Conservation (phyloP, 2,113 vertebrate genomes). For the Dasypus novemcinctus region DNA sequence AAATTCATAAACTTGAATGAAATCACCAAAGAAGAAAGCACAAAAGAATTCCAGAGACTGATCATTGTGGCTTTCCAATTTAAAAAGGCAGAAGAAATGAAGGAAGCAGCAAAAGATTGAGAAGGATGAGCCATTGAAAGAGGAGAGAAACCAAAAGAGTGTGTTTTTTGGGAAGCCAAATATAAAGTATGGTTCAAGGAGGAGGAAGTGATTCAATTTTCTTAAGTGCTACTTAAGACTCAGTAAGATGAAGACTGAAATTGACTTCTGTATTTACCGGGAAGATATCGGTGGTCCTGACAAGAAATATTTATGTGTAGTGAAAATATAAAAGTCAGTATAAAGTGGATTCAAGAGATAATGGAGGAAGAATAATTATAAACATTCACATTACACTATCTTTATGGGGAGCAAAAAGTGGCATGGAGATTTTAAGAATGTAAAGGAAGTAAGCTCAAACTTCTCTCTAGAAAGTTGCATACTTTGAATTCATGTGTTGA, state of each 20-base stretch:
- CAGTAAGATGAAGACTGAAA: background rate
- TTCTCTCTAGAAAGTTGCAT: background rate
- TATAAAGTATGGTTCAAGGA: no score
- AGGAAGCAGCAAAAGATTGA: background rate
- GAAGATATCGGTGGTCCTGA: no score
- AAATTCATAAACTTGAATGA: background rate
- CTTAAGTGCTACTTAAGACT: background rate
- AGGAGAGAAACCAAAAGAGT: background rate
- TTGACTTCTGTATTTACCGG: background rate
- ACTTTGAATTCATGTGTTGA: background rate
- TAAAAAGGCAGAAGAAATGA: background rate
- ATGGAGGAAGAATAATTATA: background rate
- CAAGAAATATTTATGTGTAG: background rate
- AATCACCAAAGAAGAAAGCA: background rate
- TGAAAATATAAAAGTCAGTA: background rate
- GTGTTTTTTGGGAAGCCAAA: no score
- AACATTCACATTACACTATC: background rate
- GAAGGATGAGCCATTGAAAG: background rate
- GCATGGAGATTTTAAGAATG: background rate
- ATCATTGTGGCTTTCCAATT: background rate
- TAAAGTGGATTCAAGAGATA: background rate
- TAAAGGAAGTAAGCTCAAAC: background rate
- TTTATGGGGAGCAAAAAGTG: background rate
- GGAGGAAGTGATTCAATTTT: background rate
- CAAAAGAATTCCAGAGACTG: background rate